phyloP scores from a whole-genome alignment of 2,113 vertebrate species.

The Trogon melanurus region DNA sequence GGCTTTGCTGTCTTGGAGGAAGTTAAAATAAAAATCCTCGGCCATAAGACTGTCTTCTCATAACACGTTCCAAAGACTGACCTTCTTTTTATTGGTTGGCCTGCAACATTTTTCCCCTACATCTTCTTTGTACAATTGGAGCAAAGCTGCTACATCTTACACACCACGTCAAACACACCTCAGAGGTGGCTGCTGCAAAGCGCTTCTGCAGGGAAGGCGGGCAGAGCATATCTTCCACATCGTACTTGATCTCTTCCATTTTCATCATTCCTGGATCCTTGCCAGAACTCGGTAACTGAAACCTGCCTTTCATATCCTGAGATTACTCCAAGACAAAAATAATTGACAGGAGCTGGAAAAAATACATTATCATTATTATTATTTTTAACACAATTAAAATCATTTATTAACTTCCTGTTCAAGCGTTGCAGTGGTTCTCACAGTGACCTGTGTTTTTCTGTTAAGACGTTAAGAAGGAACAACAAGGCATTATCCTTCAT shows the following conservation, averaged over 20 bases:
- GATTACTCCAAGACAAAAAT: not conserved
- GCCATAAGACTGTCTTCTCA: not conserved
- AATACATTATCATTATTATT: not conserved
- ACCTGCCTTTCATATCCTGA: not conserved
- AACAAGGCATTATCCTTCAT: not conserved
- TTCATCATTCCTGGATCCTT: not conserved
- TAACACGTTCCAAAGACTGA: not conserved
- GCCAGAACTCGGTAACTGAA: not conserved
- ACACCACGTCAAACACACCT: not conserved
- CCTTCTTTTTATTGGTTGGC: not conserved
- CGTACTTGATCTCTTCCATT: not conserved
- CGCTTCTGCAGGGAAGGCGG: not conserved
- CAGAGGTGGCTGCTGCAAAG: not conserved
- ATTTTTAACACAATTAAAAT: not conserved
- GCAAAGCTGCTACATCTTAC: not conserved
- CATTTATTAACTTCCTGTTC: not conserved
- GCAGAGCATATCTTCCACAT: not conserved
- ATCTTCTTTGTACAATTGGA: not conserved
- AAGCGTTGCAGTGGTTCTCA: not conserved
- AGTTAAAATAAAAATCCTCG: not conserved
- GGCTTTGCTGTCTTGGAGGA: conserved; percentile 13
- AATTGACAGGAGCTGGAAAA: not conserved
- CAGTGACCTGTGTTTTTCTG: not conserved
- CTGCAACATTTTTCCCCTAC: not conserved
- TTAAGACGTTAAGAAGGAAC: not conserved